A percentile compares a stretch with the other conserved stretches of the same genome.
These are phyloP conservation scores for Siniperca scherzeri DNA, from an alignment of 2,797 vertebrate genomes.

Conservation along the genomic window DNA sequence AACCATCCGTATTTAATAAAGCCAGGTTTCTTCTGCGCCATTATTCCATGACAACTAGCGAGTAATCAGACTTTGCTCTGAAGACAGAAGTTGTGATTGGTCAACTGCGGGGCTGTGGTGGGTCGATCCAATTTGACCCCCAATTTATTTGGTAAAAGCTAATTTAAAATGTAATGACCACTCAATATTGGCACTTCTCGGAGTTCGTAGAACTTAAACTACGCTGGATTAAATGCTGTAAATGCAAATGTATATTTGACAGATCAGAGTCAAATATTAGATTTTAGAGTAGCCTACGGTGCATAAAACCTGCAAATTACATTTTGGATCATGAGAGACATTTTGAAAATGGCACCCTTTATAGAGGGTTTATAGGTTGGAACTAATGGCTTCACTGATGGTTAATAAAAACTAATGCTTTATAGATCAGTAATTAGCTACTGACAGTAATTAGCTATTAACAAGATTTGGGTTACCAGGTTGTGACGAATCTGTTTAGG, in stretches of 20 bases:
- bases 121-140: not conserved
- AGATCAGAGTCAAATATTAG: not conserved
- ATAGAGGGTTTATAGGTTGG: not conserved
- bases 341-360: slow-evolving; percentile 2
- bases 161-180: slow-evolving; percentile 3
- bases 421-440: not conserved
- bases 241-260: not conserved
- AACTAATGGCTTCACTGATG: not conserved
- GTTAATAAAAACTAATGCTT: not conserved
- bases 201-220: not conserved
- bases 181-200: slow-evolving; percentile 41
- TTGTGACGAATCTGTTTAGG: not conserved
- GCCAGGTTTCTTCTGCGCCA: slow-evolving; percentile 45
- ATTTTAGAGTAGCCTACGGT: not conserved
- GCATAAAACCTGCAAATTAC: not conserved
- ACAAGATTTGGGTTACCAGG: not conserved
- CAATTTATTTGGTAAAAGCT: not conserved
- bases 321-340: not conserved
- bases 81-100: not conserved
- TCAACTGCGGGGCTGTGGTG: not conserved
- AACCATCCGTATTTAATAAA: not conserved
- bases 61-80: slow-evolving; percentile 10
- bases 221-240: not conserved
- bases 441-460: no score
- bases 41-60: not conserved